phyloP scores from a whole-genome alignment of 1,140 invertebrate species.

The Chionoecetes opilio region DNA sequence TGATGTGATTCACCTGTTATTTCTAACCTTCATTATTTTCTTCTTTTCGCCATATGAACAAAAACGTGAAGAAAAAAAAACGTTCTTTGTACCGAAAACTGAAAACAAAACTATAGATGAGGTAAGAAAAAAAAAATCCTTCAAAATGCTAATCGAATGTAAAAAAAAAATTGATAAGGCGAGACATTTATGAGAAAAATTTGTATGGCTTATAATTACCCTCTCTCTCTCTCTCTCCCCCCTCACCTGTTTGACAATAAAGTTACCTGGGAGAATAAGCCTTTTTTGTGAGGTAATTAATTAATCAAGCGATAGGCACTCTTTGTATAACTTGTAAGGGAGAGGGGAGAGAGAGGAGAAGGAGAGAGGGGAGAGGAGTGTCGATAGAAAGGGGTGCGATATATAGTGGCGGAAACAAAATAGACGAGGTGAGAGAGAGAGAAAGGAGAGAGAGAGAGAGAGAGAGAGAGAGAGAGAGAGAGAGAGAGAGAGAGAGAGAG shows the following conservation, averaged over 20 bases:
- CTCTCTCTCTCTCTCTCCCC: neutral
- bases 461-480: no score
- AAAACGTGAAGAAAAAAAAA: neutral
- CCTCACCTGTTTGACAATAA: neutral
- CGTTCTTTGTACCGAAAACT: no score
- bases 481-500: no score
- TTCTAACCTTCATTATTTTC: no score
- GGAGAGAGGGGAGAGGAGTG: neutral
- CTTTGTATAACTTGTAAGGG: neutral
- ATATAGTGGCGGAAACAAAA: no score
- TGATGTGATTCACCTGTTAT: no score
- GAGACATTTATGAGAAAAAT: no score
- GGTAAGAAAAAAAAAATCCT: neutral
- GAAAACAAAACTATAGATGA: neutral
- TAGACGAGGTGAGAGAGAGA: neutral
- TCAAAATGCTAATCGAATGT: no score
- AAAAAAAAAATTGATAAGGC: neutral
- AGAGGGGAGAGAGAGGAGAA: neutral
- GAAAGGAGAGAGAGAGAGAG: no score
- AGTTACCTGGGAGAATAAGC: no score
- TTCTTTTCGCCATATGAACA: no score
- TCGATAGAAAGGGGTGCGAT: no score
- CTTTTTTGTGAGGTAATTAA: constrained; percentile 5
- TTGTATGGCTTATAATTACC: neutral
- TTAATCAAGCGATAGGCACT: constrained; percentile 20